Evolutionary conservation across 2,888 invertebrate genomes (phyloP), one percentile per base, ranked within the genome.

Genomic region (Leucoptera coffeella): DNA sequence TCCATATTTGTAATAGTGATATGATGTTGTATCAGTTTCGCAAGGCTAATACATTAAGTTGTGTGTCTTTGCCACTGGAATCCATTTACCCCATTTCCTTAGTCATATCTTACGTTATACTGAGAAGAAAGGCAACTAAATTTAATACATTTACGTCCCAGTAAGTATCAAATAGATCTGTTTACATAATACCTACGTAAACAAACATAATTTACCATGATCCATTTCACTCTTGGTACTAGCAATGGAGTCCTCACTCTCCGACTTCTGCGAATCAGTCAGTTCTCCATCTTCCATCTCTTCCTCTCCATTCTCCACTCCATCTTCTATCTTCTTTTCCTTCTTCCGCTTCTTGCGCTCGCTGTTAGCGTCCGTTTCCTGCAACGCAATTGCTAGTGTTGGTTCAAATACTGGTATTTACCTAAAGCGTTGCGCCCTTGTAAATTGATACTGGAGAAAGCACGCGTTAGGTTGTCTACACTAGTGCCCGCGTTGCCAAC

Each of bases 231-330:
- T 57, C 35, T 64, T 55, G 30, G 60, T 60, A 36, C 61, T 65
- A 36, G 39, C 45, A 35, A 40, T 41, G 8, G 56, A 48, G 27
- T 45, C 51, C 30, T 43, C 46, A 32, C 49, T 50, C 30, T 55
- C 60, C 38, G 42, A 45, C 32, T 32, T 41, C 22, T 32, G 26
- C n/a, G 73, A 74, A 23, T 73, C 74, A 36, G 78, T 77, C 50
- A 79, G 81, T 62, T 82, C 81, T 9, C 81, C 82, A 48, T 82
- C 80, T 60, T 82, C 81, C 25, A 74, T 43, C 36, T 55, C 58
- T 32, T 41, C 41, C 23, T 36, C 33, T 21, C 41, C 37, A 17
- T 36, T 37, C 15, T 35, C 35, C 22, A 41, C 42, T 31, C 14
- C 30, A 12, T 28, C 28, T 27, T 12, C 12, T 41, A 39, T 37